Conservation (phyloP, 2,888 invertebrate species). For the Stenichneumon culpator region DNA sequence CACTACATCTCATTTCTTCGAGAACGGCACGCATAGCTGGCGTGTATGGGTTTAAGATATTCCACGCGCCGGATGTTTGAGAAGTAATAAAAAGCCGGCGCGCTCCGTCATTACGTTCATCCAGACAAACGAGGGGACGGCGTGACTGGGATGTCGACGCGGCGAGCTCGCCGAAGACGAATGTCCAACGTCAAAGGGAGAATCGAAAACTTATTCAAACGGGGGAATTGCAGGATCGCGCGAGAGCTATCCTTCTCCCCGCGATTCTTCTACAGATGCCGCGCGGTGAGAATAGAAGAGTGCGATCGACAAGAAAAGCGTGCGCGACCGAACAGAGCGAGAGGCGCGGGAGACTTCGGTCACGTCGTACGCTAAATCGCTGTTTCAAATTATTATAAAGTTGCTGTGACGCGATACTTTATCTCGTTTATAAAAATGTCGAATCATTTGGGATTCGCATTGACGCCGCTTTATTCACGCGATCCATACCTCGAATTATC, state of each 20-base stretch:
- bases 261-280: constrained; percentile 26
- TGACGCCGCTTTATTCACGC: no score
- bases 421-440: no score
- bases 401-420: no score
- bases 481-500: no score
- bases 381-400: no score
- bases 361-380: constrained; percentile 60
- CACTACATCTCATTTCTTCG: constrained; percentile 6
- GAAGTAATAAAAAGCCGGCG: constrained; percentile 76
- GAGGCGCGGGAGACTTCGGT: constrained; percentile 43
- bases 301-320: constrained; percentile 31
- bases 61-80: constrained; percentile 76
- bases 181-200: constrained; percentile 76
- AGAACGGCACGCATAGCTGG: constrained; percentile 47
- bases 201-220: constrained; percentile 77
- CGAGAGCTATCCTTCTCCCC: constrained; percentile 23
- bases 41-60: constrained; percentile 73
- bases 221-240: constrained; percentile 65
- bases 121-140: constrained; percentile 76
- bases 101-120: constrained; percentile 75
- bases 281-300: constrained; percentile 30
- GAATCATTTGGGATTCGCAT: no score
- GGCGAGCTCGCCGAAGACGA: constrained; percentile 70
- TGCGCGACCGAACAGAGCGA: neutral
- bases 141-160: constrained; percentile 77